These are phyloP conservation scores for Labeo rohita DNA, from an alignment of 2,113 vertebrate genomes.

Conservation along the genomic window DNA sequence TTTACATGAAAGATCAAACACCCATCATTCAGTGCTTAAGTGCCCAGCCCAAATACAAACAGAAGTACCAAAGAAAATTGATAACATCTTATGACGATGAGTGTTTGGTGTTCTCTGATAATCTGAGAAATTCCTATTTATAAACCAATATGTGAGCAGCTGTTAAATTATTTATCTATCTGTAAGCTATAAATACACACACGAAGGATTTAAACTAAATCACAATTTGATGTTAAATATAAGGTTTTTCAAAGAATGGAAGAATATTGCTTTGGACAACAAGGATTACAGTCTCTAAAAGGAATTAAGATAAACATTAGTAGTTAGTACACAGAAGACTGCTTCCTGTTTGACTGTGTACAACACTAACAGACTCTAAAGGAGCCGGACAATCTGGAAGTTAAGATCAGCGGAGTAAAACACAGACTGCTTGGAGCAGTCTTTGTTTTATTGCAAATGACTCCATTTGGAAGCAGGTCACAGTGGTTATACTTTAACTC, in stretches of 20 bases:
- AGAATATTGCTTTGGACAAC: background rate
- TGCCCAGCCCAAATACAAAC: background rate
- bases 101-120: background rate
- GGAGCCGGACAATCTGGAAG: background rate
- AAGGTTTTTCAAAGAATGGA: background rate
- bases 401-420: background rate
- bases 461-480: background rate
- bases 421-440: background rate
- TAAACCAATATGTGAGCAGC: background rate
- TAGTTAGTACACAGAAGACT: background rate
- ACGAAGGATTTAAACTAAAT: background rate
- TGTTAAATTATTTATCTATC: background rate
- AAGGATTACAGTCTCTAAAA: background rate
- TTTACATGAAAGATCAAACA: slow-evolving; percentile 33
- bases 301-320: background rate
- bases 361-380: background rate
- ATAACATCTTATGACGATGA: background rate
- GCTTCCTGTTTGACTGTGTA: background rate
- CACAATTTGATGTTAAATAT: background rate
- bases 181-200: background rate
- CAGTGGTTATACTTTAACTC: slow-evolving; percentile 24
- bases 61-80: background rate
- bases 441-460: background rate
- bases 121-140: background rate
- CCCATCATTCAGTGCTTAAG: background rate